Evolutionary conservation across 2,797 vertebrate genomes (phyloP), one percentile per base, ranked within the genome.

Genomic region (Kryptolebias ocellatus): DNA sequence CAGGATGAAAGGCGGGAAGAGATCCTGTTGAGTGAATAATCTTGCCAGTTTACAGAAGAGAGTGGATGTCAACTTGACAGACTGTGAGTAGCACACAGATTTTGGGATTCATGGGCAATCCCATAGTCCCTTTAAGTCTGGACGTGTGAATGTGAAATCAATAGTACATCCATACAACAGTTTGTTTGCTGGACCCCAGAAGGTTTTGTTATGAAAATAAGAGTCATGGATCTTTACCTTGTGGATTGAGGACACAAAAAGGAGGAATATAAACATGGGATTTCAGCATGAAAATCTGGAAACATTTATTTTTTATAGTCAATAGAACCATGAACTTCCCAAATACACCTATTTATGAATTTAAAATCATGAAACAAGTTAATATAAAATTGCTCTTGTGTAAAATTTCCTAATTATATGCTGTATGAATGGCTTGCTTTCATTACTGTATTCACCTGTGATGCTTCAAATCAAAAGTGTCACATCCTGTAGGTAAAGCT

Each of bases 11-110:
- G 87, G 79, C 72, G 85, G 81, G 80, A 85, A 85, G 87, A 85
- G 92, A 95, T 95, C 93, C 93, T 93, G 93, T 94, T 92, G 93
- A 93, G 92, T 90, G 93, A 93, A 94, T 94, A 94, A 93, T 94
- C 93, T 93, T 67, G 76, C 85, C 88, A 91, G 92, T 94, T 94
- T 92, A 93, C 93, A 93, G 92, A 92, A 84, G 85, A 86, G 90
- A 93, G 85, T 91, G 88, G 86, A 91, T 93, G 92, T 94, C 88
- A 92, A 93, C 87, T 92, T 92, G 91, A 95, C 91, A 93, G 92
- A 86, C 88, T 89, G 89, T 85, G 91, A 92, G 90, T 75, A 72
- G 89, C 89, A 90, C 91, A 91, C 87, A 89, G 91, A 93, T 94
- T 70, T 90, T 83, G 82, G 90, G 91, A 94, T 92, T 93, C 90